phyloP scores from a whole-genome alignment of 2,888 invertebrate genomes.

The Sialis fuliginosa region DNA sequence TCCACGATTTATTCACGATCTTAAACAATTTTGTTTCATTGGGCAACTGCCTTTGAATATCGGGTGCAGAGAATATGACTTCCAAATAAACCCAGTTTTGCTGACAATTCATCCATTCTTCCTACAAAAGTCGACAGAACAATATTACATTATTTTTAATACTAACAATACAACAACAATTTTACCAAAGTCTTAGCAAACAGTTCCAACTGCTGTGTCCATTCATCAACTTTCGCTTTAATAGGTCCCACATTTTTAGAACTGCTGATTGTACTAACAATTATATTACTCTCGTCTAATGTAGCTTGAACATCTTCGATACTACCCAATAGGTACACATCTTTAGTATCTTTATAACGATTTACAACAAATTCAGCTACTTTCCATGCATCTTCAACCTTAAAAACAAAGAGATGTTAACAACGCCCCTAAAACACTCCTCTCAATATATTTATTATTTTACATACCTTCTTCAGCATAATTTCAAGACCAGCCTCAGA shows the following conservation, averaged over 20 bases:
- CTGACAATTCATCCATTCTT: slow-evolving; percentile 79
- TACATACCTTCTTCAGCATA: slow-evolving; percentile 53
- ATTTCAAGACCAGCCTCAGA: slow-evolving; percentile 71
- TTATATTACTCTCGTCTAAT: slow-evolving; percentile 74
- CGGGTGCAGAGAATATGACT: slow-evolving; percentile 86
- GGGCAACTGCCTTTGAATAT: slow-evolving; percentile 84
- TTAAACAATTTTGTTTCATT: slow-evolving; percentile 76
- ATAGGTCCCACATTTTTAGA: slow-evolving; percentile 77
- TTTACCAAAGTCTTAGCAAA: slow-evolving; percentile 65
- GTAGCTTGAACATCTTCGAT: slow-evolving; percentile 69
- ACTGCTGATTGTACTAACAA: slow-evolving; percentile 70
- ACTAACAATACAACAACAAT: slow-evolving; percentile 6
- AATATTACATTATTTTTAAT: not conserved
- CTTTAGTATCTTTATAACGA: slow-evolving; percentile 64
- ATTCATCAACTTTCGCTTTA: slow-evolving; percentile 63
- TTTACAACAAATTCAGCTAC: slow-evolving; percentile 58
- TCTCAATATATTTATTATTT: not conserved
- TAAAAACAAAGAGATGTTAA: slow-evolving; percentile 3
- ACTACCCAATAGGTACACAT: slow-evolving; percentile 68
- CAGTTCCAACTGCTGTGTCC: slow-evolving; percentile 58
- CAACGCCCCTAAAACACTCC: no score
- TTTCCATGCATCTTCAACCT: slow-evolving; percentile 77
- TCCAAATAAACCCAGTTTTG: slow-evolving; percentile 90
- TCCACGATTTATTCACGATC: slow-evolving; percentile 78
- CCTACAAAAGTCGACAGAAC: slow-evolving; percentile 29